phyloP scores from a whole-genome alignment of 2,797 vertebrate genomes.

The Schizothorax lantsangensis region DNA sequence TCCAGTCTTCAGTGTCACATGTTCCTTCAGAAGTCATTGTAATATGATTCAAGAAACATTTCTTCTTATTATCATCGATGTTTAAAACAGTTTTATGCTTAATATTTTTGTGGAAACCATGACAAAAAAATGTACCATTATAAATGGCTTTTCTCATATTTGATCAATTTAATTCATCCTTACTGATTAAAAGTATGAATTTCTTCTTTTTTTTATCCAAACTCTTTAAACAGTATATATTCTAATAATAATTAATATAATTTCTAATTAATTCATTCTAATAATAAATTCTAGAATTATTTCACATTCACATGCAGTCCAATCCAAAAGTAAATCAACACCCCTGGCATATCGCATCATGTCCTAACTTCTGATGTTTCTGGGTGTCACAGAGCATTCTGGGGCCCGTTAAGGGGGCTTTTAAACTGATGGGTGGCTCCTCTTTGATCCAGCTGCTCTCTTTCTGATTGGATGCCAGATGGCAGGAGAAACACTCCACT shows the following conservation, averaged over 20 bases:
- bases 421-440: slow-evolving; percentile 4
- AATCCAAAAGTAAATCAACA: not conserved
- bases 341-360: not conserved
- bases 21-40: not conserved
- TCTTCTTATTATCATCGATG: not conserved
- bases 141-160: not conserved
- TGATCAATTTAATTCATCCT: not conserved
- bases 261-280: not conserved
- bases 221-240: not conserved
- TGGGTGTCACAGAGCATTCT: slow-evolving; percentile 52
- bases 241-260: not conserved
- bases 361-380: slow-evolving; percentile 62
- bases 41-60: not conserved
- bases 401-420: not conserved
- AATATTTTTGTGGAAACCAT: too few species aligned
- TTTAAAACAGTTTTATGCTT: not conserved
- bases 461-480: slow-evolving; percentile 71
- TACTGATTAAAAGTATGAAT: not conserved
- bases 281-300: not conserved
- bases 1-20: not conserved
- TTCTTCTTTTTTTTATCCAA: not conserved
- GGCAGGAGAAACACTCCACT: slow-evolving; percentile 49
- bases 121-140: too few species aligned
- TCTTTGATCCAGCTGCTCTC: slow-evolving; percentile 54
- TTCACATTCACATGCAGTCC: not conserved